Evolutionary conservation across 1,140 invertebrate genomes (phyloP), one percentile per base, ranked within the genome.

Genomic region (Drosophila sp.): DNA sequence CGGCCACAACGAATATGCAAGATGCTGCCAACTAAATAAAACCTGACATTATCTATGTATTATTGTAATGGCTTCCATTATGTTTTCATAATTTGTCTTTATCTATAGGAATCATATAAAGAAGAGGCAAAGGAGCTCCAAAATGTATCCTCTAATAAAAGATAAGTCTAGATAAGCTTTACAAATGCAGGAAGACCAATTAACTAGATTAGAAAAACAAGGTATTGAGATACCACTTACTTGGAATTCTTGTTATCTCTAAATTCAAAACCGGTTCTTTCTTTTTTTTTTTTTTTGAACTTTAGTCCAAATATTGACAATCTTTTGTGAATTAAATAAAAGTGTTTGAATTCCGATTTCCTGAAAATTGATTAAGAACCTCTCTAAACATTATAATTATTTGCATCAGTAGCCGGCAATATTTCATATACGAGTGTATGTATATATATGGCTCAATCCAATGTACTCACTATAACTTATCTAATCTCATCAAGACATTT

Each of bases 401-500:
- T 27, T 50, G 6, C 44, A 10, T 50, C 44, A 50, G 44, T 25
- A 50, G 44, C 44, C 5, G 7, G 23, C 7, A 27, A 50, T 27
- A 25, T 10, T 27, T 50, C 27, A 25, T 50, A 25, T 35, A 33
- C 7, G 4, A 33, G 8, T 33, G 1, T 17, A 11, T 11, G 5
- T 68, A 68, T 50, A 62, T 76, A 57, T 70, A 66, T 27, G 38
- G 32, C 29, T 56, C 29, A 41, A 25, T 32, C 41, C 17, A 32
- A 1, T 4, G 10, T n/a, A 63, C 58, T 56, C 68, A 66, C 60
- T 60, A 29, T 7, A 17, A 55, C 38, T 61, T 55, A 76, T 76
- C 73, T 76, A 60, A 76, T 76, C 73, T 55, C 32, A 11, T 60
- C 63, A 60, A 69, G n/a, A 61, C 40, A 27, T 57, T 76, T 76